Evolutionary conservation across 2,113 vertebrate genomes (phyloP).

Genomic region (Notarius lentiginosus): DNA sequence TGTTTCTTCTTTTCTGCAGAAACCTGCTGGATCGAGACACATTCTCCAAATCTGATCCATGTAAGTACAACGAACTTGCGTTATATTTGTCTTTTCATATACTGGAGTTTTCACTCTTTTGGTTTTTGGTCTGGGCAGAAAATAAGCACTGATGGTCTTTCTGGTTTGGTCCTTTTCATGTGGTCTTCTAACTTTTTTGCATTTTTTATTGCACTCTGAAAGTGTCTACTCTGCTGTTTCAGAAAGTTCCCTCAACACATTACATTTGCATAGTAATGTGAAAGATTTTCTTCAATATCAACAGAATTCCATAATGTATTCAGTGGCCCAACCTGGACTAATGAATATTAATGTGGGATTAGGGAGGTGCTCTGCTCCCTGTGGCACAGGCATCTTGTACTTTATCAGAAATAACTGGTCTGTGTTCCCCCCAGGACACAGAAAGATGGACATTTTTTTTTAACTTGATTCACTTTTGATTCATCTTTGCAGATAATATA

Average conservation of each 20-base stretch:
- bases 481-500: not conserved
- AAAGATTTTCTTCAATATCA: constrained; percentile 64
- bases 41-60: constrained; percentile 93
- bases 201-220: constrained; percentile 51
- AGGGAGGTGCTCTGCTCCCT: constrained; percentile 42
- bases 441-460: constrained; percentile 12
- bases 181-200: constrained; percentile 25
- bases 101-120: not conserved
- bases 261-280: constrained; percentile 72
- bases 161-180: not conserved
- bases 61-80: constrained; percentile 74
- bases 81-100: not conserved
- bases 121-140: not conserved
- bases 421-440: constrained; percentile 2
- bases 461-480: constrained; percentile 8
- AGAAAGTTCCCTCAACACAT: constrained; percentile 64
- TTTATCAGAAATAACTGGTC: constrained; percentile 20
- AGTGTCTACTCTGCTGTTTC: constrained; percentile 66
- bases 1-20: constrained; percentile 66
- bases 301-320: constrained; percentile 65
- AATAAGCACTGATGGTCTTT: not conserved
- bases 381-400: constrained; percentile 11
- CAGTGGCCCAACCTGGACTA: constrained; percentile 52
- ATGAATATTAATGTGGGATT: constrained; percentile 69
- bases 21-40: constrained; percentile 93